These are phyloP conservation scores for Dasypus novemcinctus DNA, from an alignment of 2,113 vertebrate species.

Conservation along the genomic window DNA sequence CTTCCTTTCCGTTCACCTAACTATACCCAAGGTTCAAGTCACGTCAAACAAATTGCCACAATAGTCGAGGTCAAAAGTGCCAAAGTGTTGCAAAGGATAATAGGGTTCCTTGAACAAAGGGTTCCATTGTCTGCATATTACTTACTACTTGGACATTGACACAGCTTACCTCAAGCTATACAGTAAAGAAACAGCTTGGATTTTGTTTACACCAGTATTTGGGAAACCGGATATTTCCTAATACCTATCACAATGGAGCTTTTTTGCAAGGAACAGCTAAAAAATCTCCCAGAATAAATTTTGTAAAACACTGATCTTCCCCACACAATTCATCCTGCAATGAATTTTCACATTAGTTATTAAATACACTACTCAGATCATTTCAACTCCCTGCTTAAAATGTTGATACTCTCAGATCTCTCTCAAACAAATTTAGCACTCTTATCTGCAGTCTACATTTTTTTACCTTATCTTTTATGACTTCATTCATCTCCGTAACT, in stretches of 20 bases:
- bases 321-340: background rate
- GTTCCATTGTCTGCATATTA: background rate
- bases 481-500: background rate
- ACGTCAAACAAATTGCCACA: background rate
- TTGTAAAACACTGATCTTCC: background rate
- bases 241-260: background rate
- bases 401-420: background rate
- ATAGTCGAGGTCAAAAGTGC: background rate
- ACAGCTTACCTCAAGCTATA: background rate
- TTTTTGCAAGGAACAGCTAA: background rate
- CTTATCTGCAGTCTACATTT: background rate
- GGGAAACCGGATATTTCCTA: background rate
- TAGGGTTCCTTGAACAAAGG: background rate
- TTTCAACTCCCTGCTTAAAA: background rate
- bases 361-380: background rate
- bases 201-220: background rate
- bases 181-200: background rate
- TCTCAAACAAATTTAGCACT: background rate
- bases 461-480: background rate
- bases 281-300: conserved; percentile 17
- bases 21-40: background rate
- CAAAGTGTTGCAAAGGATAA: conserved; percentile 8
- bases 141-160: background rate
- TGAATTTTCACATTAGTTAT: background rate
- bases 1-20: background rate